Evolutionary conservation across 2,888 invertebrate genomes (phyloP).

Genomic region (Ectemnius continuus): DNA sequence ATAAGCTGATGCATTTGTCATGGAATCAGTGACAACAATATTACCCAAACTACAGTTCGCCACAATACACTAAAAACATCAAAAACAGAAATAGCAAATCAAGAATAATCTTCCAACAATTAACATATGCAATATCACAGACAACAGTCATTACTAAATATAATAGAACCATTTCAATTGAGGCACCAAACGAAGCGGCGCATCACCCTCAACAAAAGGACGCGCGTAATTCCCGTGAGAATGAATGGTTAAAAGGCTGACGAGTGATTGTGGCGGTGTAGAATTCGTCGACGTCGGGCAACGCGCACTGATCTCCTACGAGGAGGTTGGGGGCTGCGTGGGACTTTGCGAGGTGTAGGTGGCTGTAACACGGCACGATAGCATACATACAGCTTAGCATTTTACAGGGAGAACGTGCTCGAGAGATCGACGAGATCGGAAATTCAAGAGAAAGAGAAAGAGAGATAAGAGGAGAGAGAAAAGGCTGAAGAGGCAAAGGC

Average conservation of each 20-base stretch:
- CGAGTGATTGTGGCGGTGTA: conserved; percentile 11
- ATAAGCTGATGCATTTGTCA: too few species aligned
- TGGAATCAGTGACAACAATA: too few species aligned
- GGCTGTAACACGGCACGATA: background rate
- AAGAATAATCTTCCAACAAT: too few species aligned
- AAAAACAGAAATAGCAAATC: too few species aligned
- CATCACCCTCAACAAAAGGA: conserved; percentile 3
- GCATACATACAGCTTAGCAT: conserved; percentile 37
- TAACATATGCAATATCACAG: too few species aligned
- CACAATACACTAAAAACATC: too few species aligned
- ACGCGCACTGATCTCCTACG: conserved; percentile 10
- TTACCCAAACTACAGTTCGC: too few species aligned
- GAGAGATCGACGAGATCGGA: conserved; percentile 50
- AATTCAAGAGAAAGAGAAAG: conserved; percentile 47
- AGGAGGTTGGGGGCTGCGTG: background rate
- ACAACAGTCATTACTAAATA: too few species aligned
- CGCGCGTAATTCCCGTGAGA: conserved; percentile 15
- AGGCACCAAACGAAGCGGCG: too few species aligned
- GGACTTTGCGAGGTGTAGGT: background rate
- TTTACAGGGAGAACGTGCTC: conserved; percentile 57
- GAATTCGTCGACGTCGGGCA: too few species aligned
- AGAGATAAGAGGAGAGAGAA: conserved; percentile 40
- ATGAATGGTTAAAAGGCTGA: conserved; percentile 35
- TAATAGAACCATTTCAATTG: too few species aligned
- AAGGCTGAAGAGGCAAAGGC: too few species aligned